phyloP scores from a whole-genome alignment of 2,113 vertebrate genomes.

The Mesocricetus auratus region DNA sequence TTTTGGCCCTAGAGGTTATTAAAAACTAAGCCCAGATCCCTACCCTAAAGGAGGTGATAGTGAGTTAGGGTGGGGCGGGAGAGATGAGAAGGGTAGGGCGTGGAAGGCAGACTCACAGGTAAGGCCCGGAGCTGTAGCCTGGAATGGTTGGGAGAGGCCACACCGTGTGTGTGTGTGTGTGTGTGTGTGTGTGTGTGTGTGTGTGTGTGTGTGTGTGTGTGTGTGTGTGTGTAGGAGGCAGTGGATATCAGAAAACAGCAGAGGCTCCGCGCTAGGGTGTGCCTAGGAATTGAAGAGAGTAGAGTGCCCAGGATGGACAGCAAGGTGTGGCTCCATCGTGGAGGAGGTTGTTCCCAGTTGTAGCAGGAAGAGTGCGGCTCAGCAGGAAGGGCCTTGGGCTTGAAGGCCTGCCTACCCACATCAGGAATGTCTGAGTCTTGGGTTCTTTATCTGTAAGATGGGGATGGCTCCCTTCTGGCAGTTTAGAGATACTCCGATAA shows the following conservation, averaged over 20 bases:
- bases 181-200: background rate
- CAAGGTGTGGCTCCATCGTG: background rate
- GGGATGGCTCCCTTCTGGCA: background rate
- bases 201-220: background rate
- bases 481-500: background rate
- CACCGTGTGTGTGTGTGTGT: background rate
- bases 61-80: background rate
- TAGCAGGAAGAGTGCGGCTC: background rate
- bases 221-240: too few species aligned
- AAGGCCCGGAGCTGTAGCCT: background rate
- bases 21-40: background rate
- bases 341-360: background rate
- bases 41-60: constrained; percentile 62
- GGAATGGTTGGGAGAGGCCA: background rate
- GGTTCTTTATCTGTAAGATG: background rate
- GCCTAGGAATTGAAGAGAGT: background rate
- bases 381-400: background rate
- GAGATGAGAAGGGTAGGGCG: background rate
- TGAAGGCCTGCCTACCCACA: background rate
- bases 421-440: background rate
- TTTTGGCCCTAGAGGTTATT: constrained; percentile 54
- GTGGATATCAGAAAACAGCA: background rate
- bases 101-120: background rate
- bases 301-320: background rate
- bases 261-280: background rate